phyloP scores from a whole-genome alignment of 2,113 vertebrate species.

The Engraulis encrasicolus region DNA sequence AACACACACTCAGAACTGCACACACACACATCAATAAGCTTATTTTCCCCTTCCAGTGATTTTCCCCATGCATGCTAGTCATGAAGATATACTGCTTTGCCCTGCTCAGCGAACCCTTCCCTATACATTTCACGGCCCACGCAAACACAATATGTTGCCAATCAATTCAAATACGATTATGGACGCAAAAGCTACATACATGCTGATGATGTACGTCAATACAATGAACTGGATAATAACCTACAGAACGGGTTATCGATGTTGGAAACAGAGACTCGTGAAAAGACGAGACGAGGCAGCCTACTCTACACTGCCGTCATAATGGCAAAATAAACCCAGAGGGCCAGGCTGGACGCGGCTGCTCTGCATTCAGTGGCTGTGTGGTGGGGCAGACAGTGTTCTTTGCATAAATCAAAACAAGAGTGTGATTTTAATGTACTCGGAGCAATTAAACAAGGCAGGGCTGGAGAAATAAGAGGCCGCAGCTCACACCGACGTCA shows the following conservation, averaged over 20 bases:
- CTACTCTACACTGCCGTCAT: neutral
- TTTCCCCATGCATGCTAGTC: neutral
- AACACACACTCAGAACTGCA: neutral
- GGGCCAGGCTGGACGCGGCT: too few species aligned
- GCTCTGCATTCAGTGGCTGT: neutral
- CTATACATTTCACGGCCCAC: neutral
- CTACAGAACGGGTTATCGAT: neutral
- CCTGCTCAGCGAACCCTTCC: neutral
- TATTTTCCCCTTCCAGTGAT: neutral
- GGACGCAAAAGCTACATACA: slow-evolving; percentile 1
- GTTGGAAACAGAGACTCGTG: neutral
- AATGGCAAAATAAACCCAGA: too few species aligned
- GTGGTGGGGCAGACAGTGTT: neutral
- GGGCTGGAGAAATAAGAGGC: neutral
- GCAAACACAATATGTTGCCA: neutral
- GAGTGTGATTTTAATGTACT: slow-evolving; percentile 12
- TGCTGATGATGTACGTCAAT: neutral
- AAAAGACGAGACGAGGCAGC: too few species aligned
- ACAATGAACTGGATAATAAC: slow-evolving; percentile 16
- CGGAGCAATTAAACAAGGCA: neutral
- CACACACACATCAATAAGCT: neutral
- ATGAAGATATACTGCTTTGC: neutral
- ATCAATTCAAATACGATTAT: neutral
- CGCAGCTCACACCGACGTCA: neutral
- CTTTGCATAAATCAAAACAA: neutral